phyloP scores from a whole-genome alignment of 2,797 vertebrate species.

The Tragopan temminckii region DNA sequence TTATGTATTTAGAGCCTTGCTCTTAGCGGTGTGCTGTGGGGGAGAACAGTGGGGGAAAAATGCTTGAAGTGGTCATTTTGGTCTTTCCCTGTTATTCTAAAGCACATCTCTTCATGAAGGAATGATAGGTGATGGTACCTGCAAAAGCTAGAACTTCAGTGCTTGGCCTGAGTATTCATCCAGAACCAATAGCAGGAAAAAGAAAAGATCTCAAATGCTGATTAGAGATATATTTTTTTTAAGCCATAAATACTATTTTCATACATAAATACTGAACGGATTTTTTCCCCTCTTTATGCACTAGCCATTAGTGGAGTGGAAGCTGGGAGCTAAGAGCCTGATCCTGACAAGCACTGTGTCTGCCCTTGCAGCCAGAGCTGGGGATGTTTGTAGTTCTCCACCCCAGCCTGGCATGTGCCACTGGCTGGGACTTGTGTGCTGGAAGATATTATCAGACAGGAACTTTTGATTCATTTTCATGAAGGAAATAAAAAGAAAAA shows the following conservation, averaged over 20 bases:
- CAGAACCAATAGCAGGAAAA: neutral
- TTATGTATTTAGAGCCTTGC: slow-evolving; percentile 5
- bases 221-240: neutral
- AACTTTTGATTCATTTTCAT: slow-evolving; percentile 49
- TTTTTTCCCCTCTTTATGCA: neutral
- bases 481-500: neutral
- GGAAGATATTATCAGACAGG: slow-evolving; percentile 54
- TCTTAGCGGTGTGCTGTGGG: neutral
- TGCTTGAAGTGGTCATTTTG: neutral
- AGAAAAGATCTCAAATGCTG: neutral
- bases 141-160: neutral
- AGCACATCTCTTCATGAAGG: neutral
- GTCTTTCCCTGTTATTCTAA: neutral
- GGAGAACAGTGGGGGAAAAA: neutral
- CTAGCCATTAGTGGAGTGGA: neutral
- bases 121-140: neutral
- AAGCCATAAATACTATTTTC: neutral
- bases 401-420: slow-evolving; percentile 63
- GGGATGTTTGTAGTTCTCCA: slow-evolving; percentile 44
- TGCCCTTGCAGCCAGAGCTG: neutral
- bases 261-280: neutral
- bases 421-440: slow-evolving; percentile 6
- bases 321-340: neutral
- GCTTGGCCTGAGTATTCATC: neutral
- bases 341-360: slow-evolving; percentile 8